Conservation (phyloP, 2,888 invertebrate species). For the Microplitis manilae region DNA sequence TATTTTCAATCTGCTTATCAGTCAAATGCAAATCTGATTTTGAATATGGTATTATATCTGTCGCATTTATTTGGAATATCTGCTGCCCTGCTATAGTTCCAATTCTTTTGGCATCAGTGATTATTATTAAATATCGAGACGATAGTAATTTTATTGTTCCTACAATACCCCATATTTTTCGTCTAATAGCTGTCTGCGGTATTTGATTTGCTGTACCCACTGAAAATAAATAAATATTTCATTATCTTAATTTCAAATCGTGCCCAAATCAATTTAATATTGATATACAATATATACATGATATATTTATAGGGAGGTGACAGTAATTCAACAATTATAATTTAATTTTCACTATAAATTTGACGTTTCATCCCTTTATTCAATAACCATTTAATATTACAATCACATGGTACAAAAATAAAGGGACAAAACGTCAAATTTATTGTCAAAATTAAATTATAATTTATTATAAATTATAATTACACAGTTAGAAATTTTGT, state of each 20-base stretch:
- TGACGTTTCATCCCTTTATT: too few relatives aligned
- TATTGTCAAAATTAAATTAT: too few relatives aligned
- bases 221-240: slow-evolving; percentile 48
- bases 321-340: too few relatives aligned
- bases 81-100: slow-evolving; percentile 87
- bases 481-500: too few relatives aligned
- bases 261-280: background rate
- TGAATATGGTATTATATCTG: slow-evolving; percentile 90
- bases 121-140: slow-evolving; percentile 90
- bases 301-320: background rate
- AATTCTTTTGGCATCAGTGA: slow-evolving; percentile 85
- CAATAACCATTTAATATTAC: too few relatives aligned
- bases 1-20: slow-evolving; percentile 86
- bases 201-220: slow-evolving; percentile 75
- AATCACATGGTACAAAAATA: too few relatives aligned
- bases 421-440: too few relatives aligned
- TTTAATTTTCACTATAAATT: too few relatives aligned
- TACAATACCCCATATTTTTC: slow-evolving; percentile 89
- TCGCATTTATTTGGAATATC: slow-evolving; percentile 84
- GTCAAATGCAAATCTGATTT: slow-evolving; percentile 88
- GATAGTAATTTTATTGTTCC: slow-evolving; percentile 89
- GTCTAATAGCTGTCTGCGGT: slow-evolving; percentile 76
- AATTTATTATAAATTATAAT: too few relatives aligned
- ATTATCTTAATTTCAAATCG: background rate
- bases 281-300: too few relatives aligned